Evolutionary conservation across 2,113 vertebrate species (phyloP).

Genomic region (Microtus pennsylvanicus): DNA sequence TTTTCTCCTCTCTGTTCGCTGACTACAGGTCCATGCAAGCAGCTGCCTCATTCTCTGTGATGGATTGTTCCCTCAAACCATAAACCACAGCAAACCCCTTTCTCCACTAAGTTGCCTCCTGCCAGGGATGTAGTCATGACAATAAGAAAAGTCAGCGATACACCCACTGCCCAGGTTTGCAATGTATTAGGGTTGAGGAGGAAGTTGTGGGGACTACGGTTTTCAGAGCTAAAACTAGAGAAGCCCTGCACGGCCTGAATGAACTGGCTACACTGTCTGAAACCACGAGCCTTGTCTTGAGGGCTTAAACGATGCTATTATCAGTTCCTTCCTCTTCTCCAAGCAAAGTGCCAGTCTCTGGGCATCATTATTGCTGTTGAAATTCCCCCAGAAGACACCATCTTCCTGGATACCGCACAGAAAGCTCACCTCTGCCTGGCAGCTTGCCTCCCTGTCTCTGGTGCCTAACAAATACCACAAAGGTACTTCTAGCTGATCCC

Average conservation of each 20-base stretch:
- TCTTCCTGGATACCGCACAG: background rate
- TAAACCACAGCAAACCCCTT: background rate
- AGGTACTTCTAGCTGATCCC: background rate
- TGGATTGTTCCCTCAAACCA: background rate
- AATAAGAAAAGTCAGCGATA: background rate
- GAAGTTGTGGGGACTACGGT: background rate
- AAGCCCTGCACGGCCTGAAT: background rate
- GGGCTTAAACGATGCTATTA: background rate
- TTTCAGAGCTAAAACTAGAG: background rate
- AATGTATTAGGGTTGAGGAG: background rate
- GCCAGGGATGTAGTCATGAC: background rate
- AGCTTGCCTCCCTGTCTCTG: background rate
- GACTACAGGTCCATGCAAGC: background rate
- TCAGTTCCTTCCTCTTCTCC: background rate
- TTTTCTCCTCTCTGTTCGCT: background rate
- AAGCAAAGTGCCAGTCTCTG: background rate
- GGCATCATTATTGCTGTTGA: background rate
- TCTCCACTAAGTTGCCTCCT: background rate
- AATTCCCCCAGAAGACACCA: background rate
- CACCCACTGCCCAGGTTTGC: background rate
- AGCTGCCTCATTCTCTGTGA: background rate
- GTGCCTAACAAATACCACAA: background rate
- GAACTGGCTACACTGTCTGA: background rate
- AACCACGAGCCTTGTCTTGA: background rate
- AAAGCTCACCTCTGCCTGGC: background rate